Percentiles rank a stretch among this genome's conserved stretches.
These are phyloP conservation scores for Drosophila atroscutellata DNA, from an alignment of 2,888 invertebrate species.

Conservation along the genomic window DNA sequence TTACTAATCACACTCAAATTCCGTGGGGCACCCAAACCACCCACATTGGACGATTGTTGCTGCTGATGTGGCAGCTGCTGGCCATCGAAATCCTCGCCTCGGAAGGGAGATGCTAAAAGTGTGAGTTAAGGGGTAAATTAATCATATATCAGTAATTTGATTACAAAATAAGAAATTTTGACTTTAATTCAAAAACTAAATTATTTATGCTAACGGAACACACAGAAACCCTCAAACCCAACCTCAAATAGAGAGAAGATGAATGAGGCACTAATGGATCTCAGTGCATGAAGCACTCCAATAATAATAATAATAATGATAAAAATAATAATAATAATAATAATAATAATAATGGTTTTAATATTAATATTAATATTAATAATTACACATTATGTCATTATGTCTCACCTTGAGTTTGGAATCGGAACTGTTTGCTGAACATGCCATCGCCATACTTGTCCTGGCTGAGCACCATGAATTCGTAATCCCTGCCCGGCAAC, in stretches of 20 bases:
- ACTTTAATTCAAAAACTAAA: too few relatives aligned
- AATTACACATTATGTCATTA: not conserved
- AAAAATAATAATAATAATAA: not conserved
- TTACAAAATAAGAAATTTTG: too few relatives aligned
- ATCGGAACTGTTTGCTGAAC: constrained; percentile 93
- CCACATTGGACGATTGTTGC: constrained; percentile 44
- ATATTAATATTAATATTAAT: not conserved
- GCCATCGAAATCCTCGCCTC: constrained; percentile 59
- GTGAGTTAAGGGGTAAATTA: not conserved
- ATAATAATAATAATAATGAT: not conserved
- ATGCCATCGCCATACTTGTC: constrained; percentile 95
- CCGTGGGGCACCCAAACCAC: constrained; percentile 85
- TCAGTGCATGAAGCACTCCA: too few relatives aligned
- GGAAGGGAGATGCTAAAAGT: constrained; percentile 37
- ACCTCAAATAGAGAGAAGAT: too few relatives aligned
- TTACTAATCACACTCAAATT: constrained; percentile 90
- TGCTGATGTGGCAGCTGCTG: constrained; percentile 54
- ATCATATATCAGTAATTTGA: not conserved
- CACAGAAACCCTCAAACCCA: too few relatives aligned
- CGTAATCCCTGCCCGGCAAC: constrained; percentile 91
- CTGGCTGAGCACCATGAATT: constrained; percentile 95
- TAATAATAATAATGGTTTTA: not conserved
- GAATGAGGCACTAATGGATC: too few relatives aligned
- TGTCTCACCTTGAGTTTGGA: constrained; percentile 88
- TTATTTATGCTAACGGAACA: too few relatives aligned